Percentiles rank a stretch among this genome's conserved stretches.
These are phyloP conservation scores for Smittia sp. DNA, from an alignment of 2,888 invertebrate genomes.

Conservation along the genomic window DNA sequence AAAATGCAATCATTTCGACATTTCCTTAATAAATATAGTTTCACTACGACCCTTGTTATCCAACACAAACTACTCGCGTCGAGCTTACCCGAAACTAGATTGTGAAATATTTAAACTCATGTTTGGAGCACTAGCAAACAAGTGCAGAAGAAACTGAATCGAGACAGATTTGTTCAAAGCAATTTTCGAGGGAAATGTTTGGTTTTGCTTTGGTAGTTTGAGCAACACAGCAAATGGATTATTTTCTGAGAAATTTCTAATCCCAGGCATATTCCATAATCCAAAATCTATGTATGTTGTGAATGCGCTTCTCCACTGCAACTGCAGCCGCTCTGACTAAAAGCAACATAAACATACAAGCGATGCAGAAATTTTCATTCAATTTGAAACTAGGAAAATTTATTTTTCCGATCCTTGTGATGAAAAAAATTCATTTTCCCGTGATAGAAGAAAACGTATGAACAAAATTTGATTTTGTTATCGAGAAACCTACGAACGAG, in stretches of 20 bases:
- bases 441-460: conserved; percentile 17
- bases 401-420: conserved; percentile 38
- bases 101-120: background rate
- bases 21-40: too few species aligned
- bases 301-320: background rate
- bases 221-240: background rate
- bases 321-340: background rate
- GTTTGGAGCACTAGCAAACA: background rate
- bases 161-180: background rate
- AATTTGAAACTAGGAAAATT: conserved; percentile 36
- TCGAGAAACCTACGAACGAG: background rate
- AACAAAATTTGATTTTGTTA: conserved; percentile 25
- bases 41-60: too few species aligned
- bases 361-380: background rate
- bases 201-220: background rate
- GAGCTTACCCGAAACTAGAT: too few species aligned
- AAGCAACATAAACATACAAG: background rate
- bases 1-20: too few species aligned
- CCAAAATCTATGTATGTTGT: background rate
- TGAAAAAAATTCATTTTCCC: conserved; percentile 39
- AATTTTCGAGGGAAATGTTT: background rate
- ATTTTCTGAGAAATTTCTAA: background rate
- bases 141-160: background rate
- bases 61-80: too few species aligned
- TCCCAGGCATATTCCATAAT: background rate